These are phyloP conservation scores for Drosophila lowei DNA, from an alignment of 1,140 invertebrate species.

Conservation along the genomic window DNA sequence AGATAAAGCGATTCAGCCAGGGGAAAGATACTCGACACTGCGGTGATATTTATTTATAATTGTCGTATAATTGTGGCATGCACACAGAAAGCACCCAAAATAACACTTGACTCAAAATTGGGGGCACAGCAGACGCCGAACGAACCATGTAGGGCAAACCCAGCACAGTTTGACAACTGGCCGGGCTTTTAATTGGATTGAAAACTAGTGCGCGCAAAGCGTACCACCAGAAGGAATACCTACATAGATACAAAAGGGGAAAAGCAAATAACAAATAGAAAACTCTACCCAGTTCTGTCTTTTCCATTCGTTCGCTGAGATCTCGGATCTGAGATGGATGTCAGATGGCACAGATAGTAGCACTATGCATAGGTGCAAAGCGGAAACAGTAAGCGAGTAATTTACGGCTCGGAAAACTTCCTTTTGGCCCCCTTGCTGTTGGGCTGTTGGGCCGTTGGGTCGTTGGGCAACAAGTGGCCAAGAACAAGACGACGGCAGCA, in stretches of 20 bases:
- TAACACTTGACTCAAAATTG: slow-evolving; percentile 70
- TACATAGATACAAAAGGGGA: slow-evolving; percentile 23
- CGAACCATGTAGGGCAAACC: slow-evolving; percentile 35
- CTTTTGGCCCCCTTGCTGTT: slow-evolving; percentile 48
- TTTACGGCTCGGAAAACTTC: slow-evolving; percentile 57
- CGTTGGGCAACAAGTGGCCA: slow-evolving; percentile 67
- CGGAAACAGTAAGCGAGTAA: slow-evolving; percentile 63
- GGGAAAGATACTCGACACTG: slow-evolving; percentile 4
- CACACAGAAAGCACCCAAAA: slow-evolving; percentile 45
- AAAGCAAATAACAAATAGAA: slow-evolving; percentile 41
- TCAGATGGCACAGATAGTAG: slow-evolving; percentile 22
- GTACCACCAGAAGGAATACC: slow-evolving; percentile 21
- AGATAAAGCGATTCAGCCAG: slow-evolving; percentile 42
- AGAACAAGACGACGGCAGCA: slow-evolving; percentile 24
- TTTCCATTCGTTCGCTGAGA: slow-evolving; percentile 29
- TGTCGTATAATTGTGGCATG: slow-evolving; percentile 56
- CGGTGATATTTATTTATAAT: slow-evolving; percentile 62
- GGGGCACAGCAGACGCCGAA: slow-evolving; percentile 30
- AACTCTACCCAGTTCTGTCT: not conserved
- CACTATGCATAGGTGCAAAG: slow-evolving; percentile 16
- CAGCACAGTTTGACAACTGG: slow-evolving; percentile 29
- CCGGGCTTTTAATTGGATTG: slow-evolving; percentile 65
- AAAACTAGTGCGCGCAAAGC: slow-evolving; percentile 34
- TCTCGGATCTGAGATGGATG: slow-evolving; percentile 7
- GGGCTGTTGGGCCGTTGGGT: slow-evolving; percentile 52